Conservation (phyloP, 2,888 invertebrate genomes). For the Ichneumoninae sp. region DNA sequence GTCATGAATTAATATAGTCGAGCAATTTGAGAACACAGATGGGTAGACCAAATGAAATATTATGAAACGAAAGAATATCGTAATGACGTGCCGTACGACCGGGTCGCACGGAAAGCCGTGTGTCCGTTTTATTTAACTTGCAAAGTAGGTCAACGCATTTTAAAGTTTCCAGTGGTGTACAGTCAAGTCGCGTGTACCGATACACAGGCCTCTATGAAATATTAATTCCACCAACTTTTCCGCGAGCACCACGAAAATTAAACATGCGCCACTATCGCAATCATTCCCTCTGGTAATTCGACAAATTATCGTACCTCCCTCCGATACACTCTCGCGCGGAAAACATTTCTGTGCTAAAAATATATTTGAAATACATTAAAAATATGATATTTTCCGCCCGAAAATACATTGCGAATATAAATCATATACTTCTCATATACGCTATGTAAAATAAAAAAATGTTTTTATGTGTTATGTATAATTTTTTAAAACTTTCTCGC, state of each 20-base stretch:
- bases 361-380: too few species aligned
- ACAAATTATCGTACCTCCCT: background rate
- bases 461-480: too few species aligned
- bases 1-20: background rate
- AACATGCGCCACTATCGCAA: background rate
- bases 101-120: conserved; percentile 1
- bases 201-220: conserved; percentile 10
- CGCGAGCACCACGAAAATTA: background rate
- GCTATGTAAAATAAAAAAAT: too few species aligned
- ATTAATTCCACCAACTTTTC: conserved; percentile 19
- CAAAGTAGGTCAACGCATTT: conserved; percentile 20
- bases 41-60: background rate
- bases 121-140: conserved; percentile 29
- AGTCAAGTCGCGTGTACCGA: conserved; percentile 8
- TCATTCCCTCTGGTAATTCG: background rate
- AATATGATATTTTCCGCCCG: too few species aligned
- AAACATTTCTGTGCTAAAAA: too few species aligned
- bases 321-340: background rate
- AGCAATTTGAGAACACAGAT: background rate
- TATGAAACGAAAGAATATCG: background rate
- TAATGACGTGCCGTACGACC: conserved; percentile 1
- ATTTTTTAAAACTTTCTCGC: too few species aligned
- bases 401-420: too few species aligned
- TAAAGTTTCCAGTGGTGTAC: conserved; percentile 10
- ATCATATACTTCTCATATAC: too few species aligned